These are phyloP conservation scores for Heterodera carotae DNA, from an alignment of 1,140 invertebrate genomes.

Conservation along the genomic window DNA sequence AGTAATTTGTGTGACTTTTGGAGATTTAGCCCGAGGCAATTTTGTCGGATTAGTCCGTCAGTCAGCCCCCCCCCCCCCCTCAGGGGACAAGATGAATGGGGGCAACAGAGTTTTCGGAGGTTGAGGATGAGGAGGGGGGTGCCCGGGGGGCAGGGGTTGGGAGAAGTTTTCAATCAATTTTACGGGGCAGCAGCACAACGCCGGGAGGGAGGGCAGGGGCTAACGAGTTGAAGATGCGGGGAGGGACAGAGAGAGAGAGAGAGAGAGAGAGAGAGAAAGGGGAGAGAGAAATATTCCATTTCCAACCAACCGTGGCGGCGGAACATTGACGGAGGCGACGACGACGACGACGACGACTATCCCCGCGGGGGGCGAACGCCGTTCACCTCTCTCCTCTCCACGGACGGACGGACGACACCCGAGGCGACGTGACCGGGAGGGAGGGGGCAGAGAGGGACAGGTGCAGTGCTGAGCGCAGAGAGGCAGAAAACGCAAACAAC, in stretches of 20 bases:
- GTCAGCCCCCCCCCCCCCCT: too few relatives aligned
- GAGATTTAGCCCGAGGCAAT: neutral
- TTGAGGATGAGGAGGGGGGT: neutral
- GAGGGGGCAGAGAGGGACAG: neutral
- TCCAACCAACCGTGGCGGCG: too few relatives aligned
- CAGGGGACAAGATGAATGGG: neutral
- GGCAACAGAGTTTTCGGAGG: neutral
- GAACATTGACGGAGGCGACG: neutral
- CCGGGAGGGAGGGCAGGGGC: too few relatives aligned
- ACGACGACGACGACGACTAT: too few relatives aligned
- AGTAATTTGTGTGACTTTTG: neutral
- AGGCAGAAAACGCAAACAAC: neutral
- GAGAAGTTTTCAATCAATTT: slow-evolving; percentile 4
- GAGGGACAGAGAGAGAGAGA: too few relatives aligned
- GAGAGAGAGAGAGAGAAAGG: too few relatives aligned
- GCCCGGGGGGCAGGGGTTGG: too few relatives aligned
- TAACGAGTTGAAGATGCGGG: neutral
- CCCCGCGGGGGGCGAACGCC: neutral
- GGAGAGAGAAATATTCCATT: too few relatives aligned
- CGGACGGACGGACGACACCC: neutral
- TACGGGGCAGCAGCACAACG: neutral
- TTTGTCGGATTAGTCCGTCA: neutral
- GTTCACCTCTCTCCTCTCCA: neutral
- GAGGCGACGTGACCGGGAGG: too few relatives aligned
- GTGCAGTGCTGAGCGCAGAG: neutral